A percentile compares a stretch with the other conserved stretches of the same genome.
These are phyloP conservation scores for Coregonus clupeaformis DNA, from an alignment of 2,113 vertebrate genomes.

Conservation along the genomic window DNA sequence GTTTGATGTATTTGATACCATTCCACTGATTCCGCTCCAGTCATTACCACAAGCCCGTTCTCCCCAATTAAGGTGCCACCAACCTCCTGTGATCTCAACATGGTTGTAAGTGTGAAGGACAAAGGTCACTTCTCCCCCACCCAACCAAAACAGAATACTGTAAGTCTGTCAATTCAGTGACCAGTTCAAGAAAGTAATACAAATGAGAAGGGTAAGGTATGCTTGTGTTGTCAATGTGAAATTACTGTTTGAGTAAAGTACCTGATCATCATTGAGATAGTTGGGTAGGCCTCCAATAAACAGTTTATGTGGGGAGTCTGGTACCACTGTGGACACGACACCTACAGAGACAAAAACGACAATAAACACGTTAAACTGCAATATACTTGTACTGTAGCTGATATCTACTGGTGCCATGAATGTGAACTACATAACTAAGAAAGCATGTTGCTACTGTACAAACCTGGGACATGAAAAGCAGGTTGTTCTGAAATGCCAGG, in stretches of 20 bases:
- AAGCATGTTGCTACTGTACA: neutral
- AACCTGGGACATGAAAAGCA: constrained; percentile 76
- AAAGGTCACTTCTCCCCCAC: too few species aligned
- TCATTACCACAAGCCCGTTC: too few species aligned
- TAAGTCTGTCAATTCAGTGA: neutral
- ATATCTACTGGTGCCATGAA: neutral
- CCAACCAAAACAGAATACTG: too few species aligned
- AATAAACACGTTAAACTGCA: neutral
- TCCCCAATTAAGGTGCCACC: too few species aligned
- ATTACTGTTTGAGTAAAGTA: constrained; percentile 43
- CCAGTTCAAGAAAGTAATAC: constrained; percentile 21
- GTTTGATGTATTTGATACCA: too few species aligned
- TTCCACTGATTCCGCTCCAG: too few species aligned
- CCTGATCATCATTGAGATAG: constrained; percentile 79
- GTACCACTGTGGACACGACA: constrained; percentile 79
- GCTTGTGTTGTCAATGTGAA: constrained; percentile 15
- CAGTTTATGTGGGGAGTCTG: constrained; percentile 76
- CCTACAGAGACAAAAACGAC: constrained; percentile 45
- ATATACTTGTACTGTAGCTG: neutral
- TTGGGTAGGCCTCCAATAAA: constrained; percentile 77
- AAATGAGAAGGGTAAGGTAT: constrained; percentile 16
- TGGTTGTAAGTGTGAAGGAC: too few species aligned
- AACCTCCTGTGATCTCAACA: too few species aligned
- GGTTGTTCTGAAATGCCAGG: constrained; percentile 77
- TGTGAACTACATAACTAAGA: neutral